Percentiles rank a stretch among this genome's conserved stretches.
phyloP scores from a whole-genome alignment of 2,797 vertebrate species.

The Heterohyrax brucei region DNA sequence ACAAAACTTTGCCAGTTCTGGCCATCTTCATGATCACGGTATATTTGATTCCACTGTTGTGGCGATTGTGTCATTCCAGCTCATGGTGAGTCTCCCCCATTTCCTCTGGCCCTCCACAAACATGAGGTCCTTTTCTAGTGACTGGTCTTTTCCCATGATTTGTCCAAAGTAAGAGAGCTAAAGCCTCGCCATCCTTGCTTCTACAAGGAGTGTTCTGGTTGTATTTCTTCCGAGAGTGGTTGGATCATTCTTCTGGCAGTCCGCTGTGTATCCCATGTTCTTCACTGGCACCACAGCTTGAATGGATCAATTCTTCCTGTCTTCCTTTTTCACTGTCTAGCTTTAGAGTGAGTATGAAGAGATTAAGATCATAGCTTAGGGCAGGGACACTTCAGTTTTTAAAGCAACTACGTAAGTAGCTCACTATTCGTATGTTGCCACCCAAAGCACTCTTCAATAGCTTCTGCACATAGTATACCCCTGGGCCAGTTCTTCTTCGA shows the following conservation, averaged over 20 bases:
- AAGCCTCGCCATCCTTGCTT: too few species aligned
- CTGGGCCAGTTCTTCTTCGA: neutral
- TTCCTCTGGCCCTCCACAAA: too few species aligned
- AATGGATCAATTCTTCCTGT: too few species aligned
- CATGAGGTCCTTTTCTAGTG: too few species aligned
- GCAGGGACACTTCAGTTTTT: neutral
- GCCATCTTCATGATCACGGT: neutral
- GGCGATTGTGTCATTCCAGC: neutral
- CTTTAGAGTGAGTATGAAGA: neutral
- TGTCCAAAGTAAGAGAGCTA: too few species aligned
- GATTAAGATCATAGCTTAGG: neutral
- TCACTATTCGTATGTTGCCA: neutral
- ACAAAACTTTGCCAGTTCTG: neutral
- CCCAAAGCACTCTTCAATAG: too few species aligned
- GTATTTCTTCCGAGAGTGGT: too few species aligned
- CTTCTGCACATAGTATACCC: neutral
- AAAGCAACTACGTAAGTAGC: neutral
- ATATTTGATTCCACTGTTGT: neutral
- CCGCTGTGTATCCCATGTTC: too few species aligned
- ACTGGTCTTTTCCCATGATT: too few species aligned
- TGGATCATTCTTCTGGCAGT: too few species aligned
- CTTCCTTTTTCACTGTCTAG: neutral
- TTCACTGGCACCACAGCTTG: neutral
- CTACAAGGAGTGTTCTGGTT: too few species aligned
- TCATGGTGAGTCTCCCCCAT: too few species aligned